These are phyloP conservation scores for Etheostoma nigrum DNA, from an alignment of 2,797 vertebrate species.

Conservation along the genomic window DNA sequence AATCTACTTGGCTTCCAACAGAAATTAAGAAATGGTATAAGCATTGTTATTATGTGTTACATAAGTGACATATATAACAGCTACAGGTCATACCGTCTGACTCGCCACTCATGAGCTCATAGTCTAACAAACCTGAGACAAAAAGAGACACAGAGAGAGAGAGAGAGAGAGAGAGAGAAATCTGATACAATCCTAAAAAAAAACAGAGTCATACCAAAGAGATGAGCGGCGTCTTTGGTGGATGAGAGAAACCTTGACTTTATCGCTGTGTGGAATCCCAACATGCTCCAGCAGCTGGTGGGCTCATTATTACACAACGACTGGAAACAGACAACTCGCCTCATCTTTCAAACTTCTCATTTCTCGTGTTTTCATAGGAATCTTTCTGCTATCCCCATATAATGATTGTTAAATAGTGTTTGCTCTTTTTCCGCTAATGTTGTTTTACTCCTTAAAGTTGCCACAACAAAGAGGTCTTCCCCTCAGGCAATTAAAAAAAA, in stretches of 20 bases:
- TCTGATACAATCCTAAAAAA: constrained; percentile 74
- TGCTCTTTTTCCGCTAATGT: constrained; percentile 44
- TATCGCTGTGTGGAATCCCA: constrained; percentile 72
- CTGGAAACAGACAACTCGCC: constrained; percentile 67
- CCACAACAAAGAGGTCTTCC: constrained; percentile 67
- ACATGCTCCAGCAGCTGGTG: constrained; percentile 71
- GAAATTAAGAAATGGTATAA: constrained; percentile 50
- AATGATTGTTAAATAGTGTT: constrained; percentile 54
- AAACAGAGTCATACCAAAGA: constrained; percentile 67
- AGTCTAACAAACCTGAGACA: constrained; percentile 59
- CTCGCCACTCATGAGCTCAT: constrained; percentile 66
- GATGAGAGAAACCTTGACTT: constrained; percentile 74
- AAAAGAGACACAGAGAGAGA: constrained; percentile 20
- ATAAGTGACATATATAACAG: constrained; percentile 66
- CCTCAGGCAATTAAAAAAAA: constrained; percentile 46
- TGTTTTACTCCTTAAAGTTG: constrained; percentile 29
- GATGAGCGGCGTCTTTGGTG: constrained; percentile 70
- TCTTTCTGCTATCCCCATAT: constrained; percentile 61
- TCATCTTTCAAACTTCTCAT: constrained; percentile 34
- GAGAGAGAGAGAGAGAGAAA: constrained; percentile 41
- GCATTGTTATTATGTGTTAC: constrained; percentile 60
- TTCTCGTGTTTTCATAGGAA: constrained; percentile 56
- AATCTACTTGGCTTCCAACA: constrained; percentile 39
- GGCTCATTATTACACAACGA: constrained; percentile 64
- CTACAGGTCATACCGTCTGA: constrained; percentile 65